Evolutionary conservation across 2,113 vertebrate species (phyloP).

Genomic region (Limnothrissa miodon): DNA sequence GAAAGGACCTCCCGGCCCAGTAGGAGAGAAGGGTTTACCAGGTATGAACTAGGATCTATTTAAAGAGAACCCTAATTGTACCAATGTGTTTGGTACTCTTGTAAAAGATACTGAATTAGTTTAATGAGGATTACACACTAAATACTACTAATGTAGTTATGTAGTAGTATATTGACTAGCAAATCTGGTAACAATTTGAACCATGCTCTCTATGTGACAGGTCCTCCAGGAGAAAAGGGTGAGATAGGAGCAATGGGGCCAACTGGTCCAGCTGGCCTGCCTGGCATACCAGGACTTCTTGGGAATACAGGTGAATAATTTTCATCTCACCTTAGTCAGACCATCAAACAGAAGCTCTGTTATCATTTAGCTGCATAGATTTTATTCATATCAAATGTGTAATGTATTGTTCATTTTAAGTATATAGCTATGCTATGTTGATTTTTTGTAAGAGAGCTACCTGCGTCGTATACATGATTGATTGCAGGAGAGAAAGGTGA

Average conservation of each 20-base stretch:
- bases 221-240: constrained; percentile 78
- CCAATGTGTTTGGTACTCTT: too few species aligned
- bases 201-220: constrained; percentile 58
- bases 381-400: too few species aligned
- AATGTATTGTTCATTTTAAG: too few species aligned
- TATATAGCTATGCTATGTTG: too few species aligned
- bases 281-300: constrained; percentile 75
- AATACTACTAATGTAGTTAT: too few species aligned
- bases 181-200: not conserved
- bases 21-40: constrained; percentile 71
- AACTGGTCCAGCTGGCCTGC: constrained; percentile 72
- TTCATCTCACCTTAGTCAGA: not conserved
- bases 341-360: too few species aligned
- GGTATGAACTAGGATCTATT: constrained; percentile 64
- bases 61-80: too few species aligned
- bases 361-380: not conserved
- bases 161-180: not conserved
- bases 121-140: too few species aligned
- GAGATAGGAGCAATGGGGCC: constrained; percentile 68
- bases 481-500: constrained; percentile 83
- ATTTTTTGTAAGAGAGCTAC: not conserved
- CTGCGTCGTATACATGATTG: not conserved
- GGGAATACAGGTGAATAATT: constrained; percentile 79
- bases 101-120: too few species aligned
- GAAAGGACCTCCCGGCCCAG: constrained; percentile 71